Base-by-base conservation (phyloP, 2,888 invertebrate genomes). In the Polymixis flavicincta region DNA sequence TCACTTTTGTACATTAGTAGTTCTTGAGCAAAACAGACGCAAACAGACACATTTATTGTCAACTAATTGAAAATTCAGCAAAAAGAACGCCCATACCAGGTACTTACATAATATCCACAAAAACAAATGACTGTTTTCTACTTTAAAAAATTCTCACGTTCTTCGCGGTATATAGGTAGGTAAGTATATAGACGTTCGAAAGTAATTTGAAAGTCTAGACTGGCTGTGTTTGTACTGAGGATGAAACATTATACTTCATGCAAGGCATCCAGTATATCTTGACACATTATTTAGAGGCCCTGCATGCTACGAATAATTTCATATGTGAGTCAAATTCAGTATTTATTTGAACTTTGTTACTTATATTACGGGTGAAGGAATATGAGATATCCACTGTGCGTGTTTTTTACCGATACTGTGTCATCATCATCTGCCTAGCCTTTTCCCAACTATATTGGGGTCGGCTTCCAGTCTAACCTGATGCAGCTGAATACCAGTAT, bases 171-270 rank as follows among this genome's bases (percentile, higher is more conserved):
- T 17, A 32, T 17, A 11, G 1, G 11, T 11, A 1, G 8, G 9
- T 42, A 42, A 42, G n/a, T 42, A 11, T 11, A 45, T 45, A 45
- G 4, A 69, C 22, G 68, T 60, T 71, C 11, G 32, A 64, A 74
- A 78, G 70, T 74, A 66, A 81, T 81, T 84, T 73, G 50, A 61
- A 68, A 72, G 81, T 84, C 81, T 83, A 77, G 85, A 78, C 74
- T 25, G 59, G 14, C 69, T 32, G 71, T 55, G 65, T 72, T 76
- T 72, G 72, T 60, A 13, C 14, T 19, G 17, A 17, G 57, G n/a
- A 64, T 68, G 73, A 54, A 25, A 60, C 9, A 78, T 69, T 78
- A 37, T 37, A 60, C 19, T 19, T 59, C 57, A 42, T 11, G 25
- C 48, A 28, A 22, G 5, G 8, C 6, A 60, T n/a, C n/a, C 50